Evolutionary conservation across 2,888 invertebrate species (phyloP), one percentile per base, ranked within the genome.

Genomic region (Drosophila paramelanica): DNA sequence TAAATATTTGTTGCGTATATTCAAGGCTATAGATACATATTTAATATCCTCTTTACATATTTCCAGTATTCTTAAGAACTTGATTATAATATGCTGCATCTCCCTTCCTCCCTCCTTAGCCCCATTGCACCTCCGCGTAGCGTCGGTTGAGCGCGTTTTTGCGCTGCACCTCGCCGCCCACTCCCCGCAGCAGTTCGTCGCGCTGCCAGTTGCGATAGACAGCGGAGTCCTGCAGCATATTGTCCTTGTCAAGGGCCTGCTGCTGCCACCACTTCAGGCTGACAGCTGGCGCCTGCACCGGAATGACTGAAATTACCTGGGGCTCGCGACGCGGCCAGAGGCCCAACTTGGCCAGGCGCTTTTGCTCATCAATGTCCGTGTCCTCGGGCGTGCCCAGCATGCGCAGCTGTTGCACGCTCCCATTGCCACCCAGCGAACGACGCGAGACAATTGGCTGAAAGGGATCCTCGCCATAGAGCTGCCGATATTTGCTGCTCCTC

Each of bases 381-480:
- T 82, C 70, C 51, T 86, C 87, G 10, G 90, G 89, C 36, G 89
- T 85, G 13, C 77, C 69, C 14, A 91, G 79, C 38, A 91, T 74
- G 7, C 77, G 89, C 3, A 90, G 75, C 61, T 89, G 89, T 57
- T 88, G 81, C 0, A 86, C 72, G 0, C 71, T 56, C 1, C 49
- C 64, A 4, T 20, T 23, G 33, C 61, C 62, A 6, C 31, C 58
- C 5, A 57, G 58, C 13, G 64, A 45, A 6, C 57, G 58, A 11
- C 14, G 14, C 17, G 50, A 20, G 5, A 43, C 41, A 2, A 74
- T 46, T 4, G 90, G 88, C 56, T 76, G 62, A 38, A 91, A 90
- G 0, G 92, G 91, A 86, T 91, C 90, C 47, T 91, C 83, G n/a
- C 92, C 92, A 52, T 92, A 92, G 2, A 92, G 65, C 10, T 81